These are phyloP conservation scores for Probosciger aterrimus DNA, from an alignment of 2,113 vertebrate species.

Conservation along the genomic window DNA sequence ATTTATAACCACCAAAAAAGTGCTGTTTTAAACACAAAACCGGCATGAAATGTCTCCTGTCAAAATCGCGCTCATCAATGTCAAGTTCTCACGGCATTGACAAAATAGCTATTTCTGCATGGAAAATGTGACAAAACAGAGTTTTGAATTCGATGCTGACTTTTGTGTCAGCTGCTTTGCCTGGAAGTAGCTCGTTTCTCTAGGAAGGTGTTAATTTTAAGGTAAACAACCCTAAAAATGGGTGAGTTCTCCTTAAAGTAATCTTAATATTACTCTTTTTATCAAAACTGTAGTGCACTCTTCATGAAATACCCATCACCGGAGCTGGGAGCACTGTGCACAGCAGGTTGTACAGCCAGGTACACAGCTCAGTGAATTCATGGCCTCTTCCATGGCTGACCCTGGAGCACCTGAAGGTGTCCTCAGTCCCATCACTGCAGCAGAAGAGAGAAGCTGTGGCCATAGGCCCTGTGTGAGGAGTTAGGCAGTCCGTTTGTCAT, in stretches of 20 bases:
- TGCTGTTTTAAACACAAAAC: conserved; percentile 27
- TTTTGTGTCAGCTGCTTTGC: background rate
- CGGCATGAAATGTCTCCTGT: conserved; percentile 38
- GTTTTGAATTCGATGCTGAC: background rate
- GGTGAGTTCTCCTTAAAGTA: background rate
- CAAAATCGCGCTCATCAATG: conserved; percentile 48
- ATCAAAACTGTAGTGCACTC: background rate
- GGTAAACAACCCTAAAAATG: background rate
- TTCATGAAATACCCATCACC: background rate
- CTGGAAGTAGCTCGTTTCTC: background rate
- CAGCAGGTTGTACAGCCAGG: too few relatives aligned
- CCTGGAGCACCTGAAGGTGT: background rate
- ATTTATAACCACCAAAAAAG: background rate
- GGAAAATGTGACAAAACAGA: conserved; percentile 30
- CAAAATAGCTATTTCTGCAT: conserved; percentile 43
- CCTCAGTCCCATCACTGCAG: background rate
- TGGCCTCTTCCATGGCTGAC: background rate
- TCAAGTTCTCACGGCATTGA: conserved; percentile 41
- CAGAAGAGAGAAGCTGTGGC: background rate
- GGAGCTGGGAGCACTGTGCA: background rate
- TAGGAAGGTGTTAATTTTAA: conserved; percentile 8
- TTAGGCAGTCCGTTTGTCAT: background rate
- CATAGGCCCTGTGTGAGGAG: background rate
- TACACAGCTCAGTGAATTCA: background rate
- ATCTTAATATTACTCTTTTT: background rate